Evolutionary conservation across 1,140 invertebrate species (phyloP), one percentile per base, ranked within the genome.

Genomic region (Drosophila subobscura): DNA sequence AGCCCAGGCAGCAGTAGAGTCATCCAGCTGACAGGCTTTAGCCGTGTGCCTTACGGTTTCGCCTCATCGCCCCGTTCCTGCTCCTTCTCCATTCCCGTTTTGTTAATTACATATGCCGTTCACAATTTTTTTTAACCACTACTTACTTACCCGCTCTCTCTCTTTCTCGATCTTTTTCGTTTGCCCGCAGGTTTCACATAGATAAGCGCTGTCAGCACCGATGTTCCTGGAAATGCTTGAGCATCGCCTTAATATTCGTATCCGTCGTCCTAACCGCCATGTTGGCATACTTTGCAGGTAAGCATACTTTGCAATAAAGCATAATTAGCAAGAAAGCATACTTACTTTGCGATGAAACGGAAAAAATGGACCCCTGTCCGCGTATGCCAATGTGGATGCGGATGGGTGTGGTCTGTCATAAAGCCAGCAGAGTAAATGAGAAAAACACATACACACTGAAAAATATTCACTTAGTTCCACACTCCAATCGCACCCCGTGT

Each of bases 181-280:
- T 14, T 10, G 7, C 20, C 72, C 74, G 2, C 90, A 92, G 91
- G 91, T 97, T 98, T 93, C 96, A 97, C 93, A 96, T 98, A 93
- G 96, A 97, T 93, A 98, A 98, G 92, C 94, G 96, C 66, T 97
- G 97, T 92, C 96, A 97, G 88, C 96, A 97, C 89, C 94, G 96
- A 67, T 98, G 97, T 93, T 97, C 97, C 83, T 99, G 98, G 98
- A 97, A 97, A 92, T 98, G 97, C 92, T 95, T 97, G 90, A 96
- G 96, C 91, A 96, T 98, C 92, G 95, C 96, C 71, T 95, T 98
- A 92, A 97, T 98, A 90, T 94, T 98, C 77, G 93, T 98, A 78
- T 95, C 95, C 90, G 95, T 98, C 72, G 95, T 96, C 70, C 94
- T 98, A 77, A 95, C 97, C 77, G 97, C 97, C 59, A 97, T 97